Percentiles rank a stretch among this genome's conserved stretches.
phyloP scores from a whole-genome alignment of 2,113 vertebrate species.

The Phyllostomus discolor region DNA sequence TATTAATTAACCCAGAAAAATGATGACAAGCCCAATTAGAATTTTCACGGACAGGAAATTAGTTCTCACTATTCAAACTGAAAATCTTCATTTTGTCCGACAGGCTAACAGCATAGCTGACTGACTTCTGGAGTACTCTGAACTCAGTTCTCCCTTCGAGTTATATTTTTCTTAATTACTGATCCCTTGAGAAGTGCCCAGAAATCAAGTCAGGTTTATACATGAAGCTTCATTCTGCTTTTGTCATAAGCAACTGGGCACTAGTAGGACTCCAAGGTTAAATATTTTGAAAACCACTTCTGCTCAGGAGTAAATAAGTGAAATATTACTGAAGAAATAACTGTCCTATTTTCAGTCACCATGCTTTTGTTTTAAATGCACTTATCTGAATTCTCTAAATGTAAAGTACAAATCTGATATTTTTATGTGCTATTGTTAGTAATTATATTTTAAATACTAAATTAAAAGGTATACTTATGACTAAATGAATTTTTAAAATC shows the following conservation, averaged over 20 bases:
- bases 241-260: not conserved
- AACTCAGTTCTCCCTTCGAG: not conserved
- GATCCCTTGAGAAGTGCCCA: not conserved
- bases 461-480: not conserved
- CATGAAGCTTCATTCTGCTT: not conserved
- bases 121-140: not conserved
- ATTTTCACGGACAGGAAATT: not conserved
- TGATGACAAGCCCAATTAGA: not conserved
- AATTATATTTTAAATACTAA: slow-evolving; percentile 1
- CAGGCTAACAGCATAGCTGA: not conserved
- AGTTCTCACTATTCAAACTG: not conserved
- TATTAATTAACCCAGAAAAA: not conserved
- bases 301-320: not conserved
- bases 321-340: not conserved
- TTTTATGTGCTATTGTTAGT: not conserved
- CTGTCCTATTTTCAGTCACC: not conserved
- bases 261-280: not conserved
- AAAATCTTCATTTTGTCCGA: slow-evolving; percentile 6
- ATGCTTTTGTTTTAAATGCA: not conserved
- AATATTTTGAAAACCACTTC: not conserved
- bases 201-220: not conserved
- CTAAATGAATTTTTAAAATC: slow-evolving; percentile 1
- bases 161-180: not conserved
- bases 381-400: not conserved
- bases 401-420: not conserved